Percentiles rank a stretch among this genome's conserved stretches.
These are phyloP conservation scores for Rhagonycha fulva DNA, from an alignment of 2,888 invertebrate genomes.

Conservation along the genomic window DNA sequence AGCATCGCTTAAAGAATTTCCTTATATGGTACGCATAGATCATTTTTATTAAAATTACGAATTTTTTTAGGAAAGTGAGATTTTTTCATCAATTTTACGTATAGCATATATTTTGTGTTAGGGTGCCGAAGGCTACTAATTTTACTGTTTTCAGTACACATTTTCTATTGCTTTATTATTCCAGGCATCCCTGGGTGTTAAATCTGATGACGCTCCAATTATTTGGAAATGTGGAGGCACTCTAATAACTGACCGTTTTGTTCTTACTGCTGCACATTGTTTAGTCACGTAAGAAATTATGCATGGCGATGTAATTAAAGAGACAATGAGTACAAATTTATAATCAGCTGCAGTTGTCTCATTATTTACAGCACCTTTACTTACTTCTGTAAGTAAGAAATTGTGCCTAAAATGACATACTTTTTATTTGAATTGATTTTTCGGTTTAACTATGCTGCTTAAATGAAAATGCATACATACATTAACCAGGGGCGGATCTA, in stretches of 20 bases:
- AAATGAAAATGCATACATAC: too few relatives aligned
- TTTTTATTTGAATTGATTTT: too few relatives aligned
- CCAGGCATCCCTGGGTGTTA: slow-evolving; percentile 54
- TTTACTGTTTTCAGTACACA: too few relatives aligned
- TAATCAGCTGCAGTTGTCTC: not conserved
- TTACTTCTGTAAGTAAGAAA: too few relatives aligned
- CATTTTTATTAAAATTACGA: too few relatives aligned
- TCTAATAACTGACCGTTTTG: slow-evolving; percentile 58
- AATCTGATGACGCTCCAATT: slow-evolving; percentile 36
- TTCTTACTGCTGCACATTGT: slow-evolving; percentile 67
- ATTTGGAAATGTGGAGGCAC: slow-evolving; percentile 61
- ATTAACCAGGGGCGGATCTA: too few relatives aligned
- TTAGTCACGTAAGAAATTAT: not conserved
- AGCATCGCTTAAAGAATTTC: not conserved
- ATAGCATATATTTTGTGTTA: too few relatives aligned
- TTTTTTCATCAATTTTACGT: too few relatives aligned
- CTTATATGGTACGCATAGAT: not conserved
- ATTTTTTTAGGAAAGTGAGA: too few relatives aligned
- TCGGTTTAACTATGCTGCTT: too few relatives aligned
- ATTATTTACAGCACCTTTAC: not conserved
- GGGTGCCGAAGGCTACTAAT: too few relatives aligned
- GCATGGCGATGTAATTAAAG: not conserved
- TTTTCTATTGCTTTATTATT: not conserved
- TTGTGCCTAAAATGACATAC: too few relatives aligned
- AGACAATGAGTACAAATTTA: not conserved